A percentile compares a stretch with the other conserved stretches of the same genome.
Conservation (phyloP, 1,140 invertebrate species). For the Caerostris extrusa region DNA sequence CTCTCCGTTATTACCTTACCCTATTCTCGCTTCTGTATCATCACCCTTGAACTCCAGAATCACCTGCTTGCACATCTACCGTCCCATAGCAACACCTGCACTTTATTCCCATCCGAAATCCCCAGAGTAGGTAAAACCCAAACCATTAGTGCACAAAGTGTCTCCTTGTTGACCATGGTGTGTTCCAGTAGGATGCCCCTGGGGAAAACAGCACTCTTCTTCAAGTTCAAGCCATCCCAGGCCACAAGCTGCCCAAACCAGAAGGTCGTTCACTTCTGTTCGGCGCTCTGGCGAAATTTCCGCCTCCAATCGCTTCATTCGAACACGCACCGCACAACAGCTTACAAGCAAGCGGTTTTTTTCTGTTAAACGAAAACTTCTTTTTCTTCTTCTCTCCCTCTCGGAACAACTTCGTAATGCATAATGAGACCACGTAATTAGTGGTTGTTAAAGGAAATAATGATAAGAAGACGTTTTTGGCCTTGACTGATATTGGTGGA, state of each 20-base stretch:
- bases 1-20: neutral
- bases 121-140: conserved; percentile 18
- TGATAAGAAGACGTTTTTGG: neutral
- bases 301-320: neutral
- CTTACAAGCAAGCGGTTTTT: conserved; percentile 5
- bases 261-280: conserved; percentile 55
- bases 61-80: conserved; percentile 4
- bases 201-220: conserved; percentile 12
- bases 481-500: neutral
- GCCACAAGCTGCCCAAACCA: conserved; percentile 31
- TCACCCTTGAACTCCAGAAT: neutral
- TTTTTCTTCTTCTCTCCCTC: neutral
- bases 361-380: neutral
- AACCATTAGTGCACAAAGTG: neutral
- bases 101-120: conserved; percentile 1
- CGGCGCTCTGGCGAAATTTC: no score
- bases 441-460: neutral
- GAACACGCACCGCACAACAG: neutral
- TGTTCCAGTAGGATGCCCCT: conserved; percentile 38
- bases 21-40: neutral
- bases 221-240: conserved; percentile 26
- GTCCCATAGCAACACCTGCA: conserved; percentile 24
- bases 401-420: neutral
- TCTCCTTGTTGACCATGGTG: conserved; percentile 32
- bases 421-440: neutral